These are phyloP conservation scores for Pristionchus pacificus DNA, from an alignment of 1,140 invertebrate species.

Conservation along the genomic window DNA sequence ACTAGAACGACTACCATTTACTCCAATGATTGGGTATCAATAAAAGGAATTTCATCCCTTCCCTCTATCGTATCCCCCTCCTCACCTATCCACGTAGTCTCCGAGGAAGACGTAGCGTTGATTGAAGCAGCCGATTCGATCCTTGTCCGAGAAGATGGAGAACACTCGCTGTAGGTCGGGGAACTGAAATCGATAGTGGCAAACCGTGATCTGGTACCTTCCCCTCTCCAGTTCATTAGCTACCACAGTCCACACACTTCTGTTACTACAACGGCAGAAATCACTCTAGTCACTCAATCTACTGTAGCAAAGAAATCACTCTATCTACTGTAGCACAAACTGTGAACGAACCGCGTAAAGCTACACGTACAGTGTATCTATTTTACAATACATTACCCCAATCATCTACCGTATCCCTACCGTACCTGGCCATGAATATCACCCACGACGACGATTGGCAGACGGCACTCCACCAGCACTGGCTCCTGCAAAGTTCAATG, in stretches of 20 bases:
- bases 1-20: too few species aligned
- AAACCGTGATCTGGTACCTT: too few species aligned
- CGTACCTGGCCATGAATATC: background rate
- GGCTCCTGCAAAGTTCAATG: too few species aligned
- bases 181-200: background rate
- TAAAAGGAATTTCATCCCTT: too few species aligned
- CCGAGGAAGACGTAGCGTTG: background rate
- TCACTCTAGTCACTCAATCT: too few species aligned
- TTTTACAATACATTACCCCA: background rate
- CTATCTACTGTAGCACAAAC: background rate
- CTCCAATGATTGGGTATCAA: too few species aligned
- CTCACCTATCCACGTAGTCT: background rate
- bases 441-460: background rate
- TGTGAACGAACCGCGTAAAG: too few species aligned
- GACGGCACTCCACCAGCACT: background rate
- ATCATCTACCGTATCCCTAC: background rate
- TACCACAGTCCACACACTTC: too few species aligned
- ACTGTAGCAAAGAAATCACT: background rate
- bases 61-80: too few species aligned
- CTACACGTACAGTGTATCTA: background rate
- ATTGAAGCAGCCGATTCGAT: background rate
- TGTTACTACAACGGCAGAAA: too few species aligned
- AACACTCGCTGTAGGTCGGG: background rate
- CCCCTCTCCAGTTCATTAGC: too few species aligned
- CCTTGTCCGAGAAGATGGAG: background rate